Base-by-base conservation (phyloP, 2,888 invertebrate genomes). In the Drosophila cracens region DNA sequence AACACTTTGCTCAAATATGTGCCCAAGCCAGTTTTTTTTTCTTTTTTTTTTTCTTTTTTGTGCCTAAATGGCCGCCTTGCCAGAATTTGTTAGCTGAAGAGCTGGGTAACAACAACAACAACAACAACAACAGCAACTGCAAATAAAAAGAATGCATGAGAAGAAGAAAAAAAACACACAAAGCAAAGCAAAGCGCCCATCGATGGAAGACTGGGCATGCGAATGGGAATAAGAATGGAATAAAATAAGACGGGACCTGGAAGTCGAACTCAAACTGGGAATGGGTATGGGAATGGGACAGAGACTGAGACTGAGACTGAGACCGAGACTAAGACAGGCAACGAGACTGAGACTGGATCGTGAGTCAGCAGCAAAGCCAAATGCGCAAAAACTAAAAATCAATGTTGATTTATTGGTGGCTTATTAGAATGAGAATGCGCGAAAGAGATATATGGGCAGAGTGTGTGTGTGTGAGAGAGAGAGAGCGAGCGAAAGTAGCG, bases 1-100 rank as follows among this genome's bases (percentile, higher is more conserved):
- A 85, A 87, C 83, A 81, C 89, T 89, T 87, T 81, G 87, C 81
- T 86, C 70, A 88, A 87, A 88, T 90, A 87, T 90, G 87, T 90
- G 87, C 80, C 90, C 87, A 90, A 80, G 80, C 87, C 70, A 86
- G 87, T 87, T 90, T 79, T 63, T 60, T 60, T 43, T 46, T 21
- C 13, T 13, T 63, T 59, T 60, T 63, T 54, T 33, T 43, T 57
- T 46, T 68, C 54, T 68, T 57, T 66, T 62, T 79, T 79, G 71
- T 66, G 73, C 82, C 66, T 78, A 82, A 82, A 80, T 78, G 82
- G 73, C 79, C 61, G 78, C 76, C 83, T 81, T 83, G 82, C 85
- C 89, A 87, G 89, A 85, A 84, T 89, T 87, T 84, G 89, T 85
- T 87, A 89, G 89, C 70, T 76, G 69, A 62, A 82, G 72, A 76